Base-by-base conservation (phyloP, 2,797 vertebrate genomes). In the Microcaecilia unicolor region DNA sequence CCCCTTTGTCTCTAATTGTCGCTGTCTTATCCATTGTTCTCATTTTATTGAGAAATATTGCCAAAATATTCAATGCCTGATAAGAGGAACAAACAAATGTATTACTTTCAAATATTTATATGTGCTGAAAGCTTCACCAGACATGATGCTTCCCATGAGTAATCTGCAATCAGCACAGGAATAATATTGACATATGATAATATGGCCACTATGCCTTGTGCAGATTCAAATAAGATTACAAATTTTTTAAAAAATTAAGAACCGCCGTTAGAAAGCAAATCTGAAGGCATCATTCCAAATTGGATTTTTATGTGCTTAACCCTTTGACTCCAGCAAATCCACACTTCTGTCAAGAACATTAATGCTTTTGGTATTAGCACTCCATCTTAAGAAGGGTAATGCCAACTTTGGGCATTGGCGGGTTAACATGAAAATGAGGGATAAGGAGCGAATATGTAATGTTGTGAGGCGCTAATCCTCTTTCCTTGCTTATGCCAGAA, bases 121-220 rank as follows among this genome's bases (percentile, higher is more conserved):
- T 19, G 9, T 32, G 23, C 40, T 20, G 30, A 39, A 22, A 41
- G 25, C 20, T 41, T 52, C 63, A 50, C 8, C 28, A 57, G 62
- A 57, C 54, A 11, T 32, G 41, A 71, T 61, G 40, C 10, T 18
- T 36, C 47, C 44, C 28, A n/a, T n/a, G 10, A 3, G 1, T 29
- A 8, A 3, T 6, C n/a, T n/a, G 11, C 31, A 38, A 54, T 62
- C 60, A 52, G 34, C 46, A 48, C 55, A 31, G 41, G 8, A 8
- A 33, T 24, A 14, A 5, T 34, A 58, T 0, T 30, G 51, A 61
- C 21, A 5, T 22, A 44, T 6, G 6, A 13, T 15, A 42, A 43
- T 3, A 8, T 22, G 13, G 36, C 25, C 1, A n/a, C 29, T 15
- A 9, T 25, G 34, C 44, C 29, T 41, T 41, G 25, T 9, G 0